Percentiles rank a stretch among this genome's conserved stretches.
Conservation (phyloP, 2,113 vertebrate genomes). For the Elephantulus edwardii region DNA sequence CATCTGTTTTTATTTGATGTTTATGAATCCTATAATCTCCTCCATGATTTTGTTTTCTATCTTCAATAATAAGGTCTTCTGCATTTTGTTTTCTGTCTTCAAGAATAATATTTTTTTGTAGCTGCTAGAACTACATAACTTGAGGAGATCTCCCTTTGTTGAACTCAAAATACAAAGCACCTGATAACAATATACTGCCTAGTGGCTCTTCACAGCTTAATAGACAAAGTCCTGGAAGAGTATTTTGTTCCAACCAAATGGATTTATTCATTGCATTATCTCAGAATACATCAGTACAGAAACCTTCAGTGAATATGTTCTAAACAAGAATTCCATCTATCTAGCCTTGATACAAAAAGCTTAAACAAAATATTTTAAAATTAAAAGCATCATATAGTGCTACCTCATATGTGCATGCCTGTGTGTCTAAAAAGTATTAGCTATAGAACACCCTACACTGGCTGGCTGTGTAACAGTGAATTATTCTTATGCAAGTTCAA, state of each 20-base stretch:
- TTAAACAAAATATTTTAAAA: background rate
- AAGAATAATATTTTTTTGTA: conserved; percentile 41
- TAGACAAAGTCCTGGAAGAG: background rate
- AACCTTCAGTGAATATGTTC: background rate
- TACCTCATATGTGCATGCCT: background rate
- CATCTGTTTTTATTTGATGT: conserved; percentile 1
- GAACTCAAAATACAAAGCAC: background rate
- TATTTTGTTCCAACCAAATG: background rate
- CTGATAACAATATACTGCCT: background rate
- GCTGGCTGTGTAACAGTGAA: no score
- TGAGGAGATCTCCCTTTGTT: background rate
- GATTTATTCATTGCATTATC: conserved; percentile 17
- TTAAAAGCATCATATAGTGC: background rate
- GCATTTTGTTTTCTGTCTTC: background rate
- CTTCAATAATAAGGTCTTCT: conserved; percentile 29
- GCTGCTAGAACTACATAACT: conserved; percentile 3
- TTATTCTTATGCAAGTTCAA: no score
- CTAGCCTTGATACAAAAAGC: background rate
- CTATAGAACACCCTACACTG: no score
- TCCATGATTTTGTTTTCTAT: background rate
- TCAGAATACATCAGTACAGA: background rate
- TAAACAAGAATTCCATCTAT: background rate
- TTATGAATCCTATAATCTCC: conserved; percentile 6
- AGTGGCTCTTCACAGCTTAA: background rate
- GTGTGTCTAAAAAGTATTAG: no score